Evolutionary conservation across 2,113 vertebrate species (phyloP), one percentile per base, ranked within the genome.

Genomic region (Otis tarda): DNA sequence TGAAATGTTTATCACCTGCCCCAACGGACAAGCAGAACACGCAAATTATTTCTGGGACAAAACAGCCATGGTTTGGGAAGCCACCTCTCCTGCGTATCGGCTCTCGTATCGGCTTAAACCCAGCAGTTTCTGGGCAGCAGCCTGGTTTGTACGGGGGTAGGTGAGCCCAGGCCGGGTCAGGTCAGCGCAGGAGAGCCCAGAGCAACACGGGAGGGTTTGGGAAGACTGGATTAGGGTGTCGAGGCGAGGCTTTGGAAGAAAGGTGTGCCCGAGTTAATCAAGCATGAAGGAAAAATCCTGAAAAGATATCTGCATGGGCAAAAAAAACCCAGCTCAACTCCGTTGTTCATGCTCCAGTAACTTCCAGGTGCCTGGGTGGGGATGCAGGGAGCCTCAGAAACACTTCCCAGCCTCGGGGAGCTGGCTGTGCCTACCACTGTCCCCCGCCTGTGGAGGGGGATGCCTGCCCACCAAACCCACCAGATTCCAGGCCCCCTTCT

Each of bases 141-240:
- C 56, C 11, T 7, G 50, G 31, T 73, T 30, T 53, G 61, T 52
- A 37, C 3, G 6, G 61, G 57, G 45, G 67, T 52, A 79, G 68
- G 12, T 3, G 75, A 92, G 67, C 12, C 14, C 67, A n/a, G 68
- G 59, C n/a, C 55, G 57, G 35, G 70, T 30, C 33, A 27, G 69
- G 14, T 25, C 3, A 15, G 30, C 0, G 2, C 5, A 30, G 55
- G 16, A 64, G 24, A 59, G 65, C 73, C 49, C 37, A 22, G 65
- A n/a, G 73, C 35, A 49, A 5, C 31, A 18, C n/a, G 22, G 64
- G 21, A 73, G 22, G 43, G 33, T 30, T 59, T 43, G n/a, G 60
- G 67, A 73, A 21, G n/a, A 37, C 23, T n/a, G 53, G 61, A 7
- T 21, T 0, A 1, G 41, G 37, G n/a, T 0, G 0, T 20, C 0